Percentiles rank a stretch among this genome's conserved stretches.
phyloP scores from a whole-genome alignment of 2,113 vertebrate species.

The Dissostichus mawsoni region DNA sequence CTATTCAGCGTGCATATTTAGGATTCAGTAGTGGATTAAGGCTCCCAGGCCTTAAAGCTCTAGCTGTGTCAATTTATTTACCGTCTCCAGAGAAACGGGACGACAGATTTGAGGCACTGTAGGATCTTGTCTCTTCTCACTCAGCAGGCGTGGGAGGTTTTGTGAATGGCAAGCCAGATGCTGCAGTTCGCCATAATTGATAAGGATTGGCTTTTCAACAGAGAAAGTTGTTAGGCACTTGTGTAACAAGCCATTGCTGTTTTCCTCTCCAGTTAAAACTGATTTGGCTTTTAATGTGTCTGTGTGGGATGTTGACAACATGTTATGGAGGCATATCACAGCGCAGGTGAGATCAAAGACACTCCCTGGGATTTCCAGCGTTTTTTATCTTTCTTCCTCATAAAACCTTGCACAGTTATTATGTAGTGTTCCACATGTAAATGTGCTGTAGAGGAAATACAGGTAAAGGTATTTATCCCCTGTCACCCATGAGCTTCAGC shows the following conservation, averaged over 20 bases:
- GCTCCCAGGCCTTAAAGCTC: conserved; percentile 54
- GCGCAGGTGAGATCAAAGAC: conserved; percentile 52
- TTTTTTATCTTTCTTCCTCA: conserved; percentile 18
- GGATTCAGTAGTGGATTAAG: conserved; percentile 75
- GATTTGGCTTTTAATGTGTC: conserved; percentile 23
- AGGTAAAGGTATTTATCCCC: neutral
- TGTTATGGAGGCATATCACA: conserved; percentile 44
- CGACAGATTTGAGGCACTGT: conserved; percentile 59
- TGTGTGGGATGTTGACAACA: conserved; percentile 53
- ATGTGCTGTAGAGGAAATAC: neutral
- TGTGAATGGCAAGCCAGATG: conserved; percentile 67
- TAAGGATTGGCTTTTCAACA: conserved; percentile 55
- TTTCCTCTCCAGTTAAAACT: conserved; percentile 8
- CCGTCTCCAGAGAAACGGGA: conserved; percentile 68
- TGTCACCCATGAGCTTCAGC: neutral
- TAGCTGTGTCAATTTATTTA: conserved; percentile 70
- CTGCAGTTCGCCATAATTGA: conserved; percentile 59
- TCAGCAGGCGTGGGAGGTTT: conserved; percentile 68
- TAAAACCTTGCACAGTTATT: conserved; percentile 25
- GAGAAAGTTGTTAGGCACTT: conserved; percentile 50
- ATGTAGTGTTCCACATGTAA: neutral
- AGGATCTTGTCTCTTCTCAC: conserved; percentile 72
- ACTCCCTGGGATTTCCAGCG: conserved; percentile 57
- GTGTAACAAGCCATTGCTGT: conserved; percentile 32
- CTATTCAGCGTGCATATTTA: conserved; percentile 70